Conservation (phyloP, 2,888 invertebrate species). For the Bellardia pandia region DNA sequence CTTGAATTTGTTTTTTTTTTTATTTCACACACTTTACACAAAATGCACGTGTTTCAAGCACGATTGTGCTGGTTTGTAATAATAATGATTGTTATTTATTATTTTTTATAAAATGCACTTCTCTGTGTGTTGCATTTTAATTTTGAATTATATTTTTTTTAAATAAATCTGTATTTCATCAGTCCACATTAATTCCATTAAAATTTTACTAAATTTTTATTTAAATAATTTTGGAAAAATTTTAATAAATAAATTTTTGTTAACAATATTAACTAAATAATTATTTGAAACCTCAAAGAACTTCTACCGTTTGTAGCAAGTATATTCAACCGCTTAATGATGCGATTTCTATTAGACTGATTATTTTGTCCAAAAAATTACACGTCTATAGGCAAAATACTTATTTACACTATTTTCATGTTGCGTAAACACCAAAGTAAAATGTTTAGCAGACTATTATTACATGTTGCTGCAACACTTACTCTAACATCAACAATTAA, state of each 20-base stretch:
- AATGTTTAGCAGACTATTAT: slow-evolving; percentile 57
- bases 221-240: not conserved
- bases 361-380: slow-evolving; percentile 64
- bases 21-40: slow-evolving; percentile 27
- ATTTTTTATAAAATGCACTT: slow-evolving; percentile 15
- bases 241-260: not conserved
- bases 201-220: not conserved
- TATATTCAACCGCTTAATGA: slow-evolving; percentile 57
- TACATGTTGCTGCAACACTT: slow-evolving; percentile 53
- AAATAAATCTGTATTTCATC: not conserved
- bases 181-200: not conserved
- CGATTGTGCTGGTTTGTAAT: slow-evolving; percentile 26
- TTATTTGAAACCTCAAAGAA: not conserved
- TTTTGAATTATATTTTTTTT: slow-evolving; percentile 8
- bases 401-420: slow-evolving; percentile 41
- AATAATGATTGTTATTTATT: not conserved
- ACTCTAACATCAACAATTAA: not conserved
- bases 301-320: slow-evolving; percentile 17
- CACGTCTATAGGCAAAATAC: slow-evolving; percentile 47
- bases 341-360: slow-evolving; percentile 69
- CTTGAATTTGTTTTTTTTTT: not conserved
- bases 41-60: slow-evolving; percentile 53
- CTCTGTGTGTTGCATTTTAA: slow-evolving; percentile 38
- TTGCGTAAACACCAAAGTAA: slow-evolving; percentile 31
- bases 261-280: not conserved